Base-by-base conservation (phyloP, 2,113 vertebrate species). In the Oxygymnocypris stewartii region DNA sequence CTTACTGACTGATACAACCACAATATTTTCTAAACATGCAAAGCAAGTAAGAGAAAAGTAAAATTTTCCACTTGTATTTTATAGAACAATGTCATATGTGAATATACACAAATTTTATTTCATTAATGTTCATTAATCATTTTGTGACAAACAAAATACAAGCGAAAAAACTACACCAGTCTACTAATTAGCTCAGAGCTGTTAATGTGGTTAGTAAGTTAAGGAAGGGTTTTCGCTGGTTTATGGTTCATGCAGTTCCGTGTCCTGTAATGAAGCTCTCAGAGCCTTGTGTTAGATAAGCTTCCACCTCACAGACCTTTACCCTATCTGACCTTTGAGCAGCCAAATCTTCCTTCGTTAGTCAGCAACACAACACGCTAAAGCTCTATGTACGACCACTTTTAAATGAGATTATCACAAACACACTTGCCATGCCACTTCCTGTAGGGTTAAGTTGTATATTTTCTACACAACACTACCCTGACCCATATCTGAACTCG, bases 331-430 rank as follows among this genome's bases (percentile, higher is more conserved):
- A 51, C 81, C 11, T 59, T 25, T 57, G 23, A 74, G 47, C 23
- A 51, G 28, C 11, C 49, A 74, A 74, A 84, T 84, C 67, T 59
- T 49, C 47, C 13, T 51, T 79, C 12, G 16, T 31, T 63, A 61
- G 28, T 61, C 51, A 25, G 18, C 35, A 5, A 4, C 14, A 35
- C 20, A 78, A 63, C 61, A 73, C 28, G 9, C 25, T 40, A 79
- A 83, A 35, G 54, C 40, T 31, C 77, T 31, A 9, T 28, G n/a
- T 61, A 69, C 4, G 1, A 23, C 4, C 47, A 51, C 75, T 79
- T 85, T 79, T 78, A 57, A 71, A 67, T 25, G 14, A 57, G 57
- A 80, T 78, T 76, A 79, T 6, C 25, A 35, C 49, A 63, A 76
- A 69, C 63, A 59, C 13, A 49, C 57, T 61, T 61, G 57, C 57